Percentiles rank a stretch among this genome's conserved stretches.
Conservation (phyloP, 1,140 invertebrate species). For the Drosophila santomea region DNA sequence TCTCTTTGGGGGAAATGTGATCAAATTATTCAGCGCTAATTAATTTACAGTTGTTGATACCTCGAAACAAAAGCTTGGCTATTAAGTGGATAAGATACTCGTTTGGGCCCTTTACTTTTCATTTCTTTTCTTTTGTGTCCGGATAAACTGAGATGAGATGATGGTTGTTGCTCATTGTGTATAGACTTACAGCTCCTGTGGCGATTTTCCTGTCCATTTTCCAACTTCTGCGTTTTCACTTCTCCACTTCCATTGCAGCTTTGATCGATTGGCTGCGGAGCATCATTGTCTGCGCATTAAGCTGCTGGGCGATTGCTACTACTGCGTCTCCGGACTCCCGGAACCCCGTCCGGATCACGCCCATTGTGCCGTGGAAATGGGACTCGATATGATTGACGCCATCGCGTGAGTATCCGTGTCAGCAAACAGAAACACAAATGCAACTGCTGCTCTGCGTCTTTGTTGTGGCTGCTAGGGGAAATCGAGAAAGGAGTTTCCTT, state of each 20-base stretch:
- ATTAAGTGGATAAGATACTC: neutral
- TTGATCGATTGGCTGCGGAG: constrained; percentile 95
- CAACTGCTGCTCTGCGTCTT: constrained; percentile 43
- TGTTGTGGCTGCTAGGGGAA: constrained; percentile 11
- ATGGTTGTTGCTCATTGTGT: neutral
- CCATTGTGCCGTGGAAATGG: constrained; percentile 98
- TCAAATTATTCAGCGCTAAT: neutral
- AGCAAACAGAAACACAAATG: constrained; percentile 39
- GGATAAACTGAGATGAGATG: neutral
- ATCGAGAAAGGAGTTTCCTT: neutral
- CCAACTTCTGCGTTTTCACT: constrained; percentile 17
- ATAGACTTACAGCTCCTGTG: constrained; percentile 1
- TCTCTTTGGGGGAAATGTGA: neutral
- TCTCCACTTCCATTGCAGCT: constrained; percentile 86
- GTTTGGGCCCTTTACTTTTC: neutral
- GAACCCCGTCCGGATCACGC: constrained; percentile 95
- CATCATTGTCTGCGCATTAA: constrained; percentile 97
- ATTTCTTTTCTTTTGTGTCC: neutral
- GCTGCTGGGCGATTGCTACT: constrained; percentile 97
- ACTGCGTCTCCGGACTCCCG: constrained; percentile 95
- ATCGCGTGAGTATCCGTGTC: constrained; percentile 91
- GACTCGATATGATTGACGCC: constrained; percentile 97
- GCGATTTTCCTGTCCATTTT: constrained; percentile 17
- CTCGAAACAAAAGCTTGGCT: neutral
- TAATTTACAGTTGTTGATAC: neutral